phyloP scores from a whole-genome alignment of 2,888 invertebrate species.

The Linnaemya tessellans region DNA sequence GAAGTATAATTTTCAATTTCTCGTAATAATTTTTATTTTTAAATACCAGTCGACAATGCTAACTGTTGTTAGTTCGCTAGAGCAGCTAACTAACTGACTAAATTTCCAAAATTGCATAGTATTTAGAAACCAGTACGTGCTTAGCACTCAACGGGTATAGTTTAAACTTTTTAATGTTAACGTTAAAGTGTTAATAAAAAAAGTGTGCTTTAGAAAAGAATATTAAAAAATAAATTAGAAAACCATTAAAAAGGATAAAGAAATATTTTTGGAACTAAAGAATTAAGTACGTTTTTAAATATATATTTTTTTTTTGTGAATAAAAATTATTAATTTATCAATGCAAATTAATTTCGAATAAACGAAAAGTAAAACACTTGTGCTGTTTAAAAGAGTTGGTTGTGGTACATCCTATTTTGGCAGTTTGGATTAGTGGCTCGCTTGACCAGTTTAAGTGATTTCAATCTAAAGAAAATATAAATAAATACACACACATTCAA shows the following conservation, averaged over 20 bases:
- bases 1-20: conserved; percentile 45
- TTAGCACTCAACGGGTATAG: conserved; percentile 78
- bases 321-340: conserved; percentile 12
- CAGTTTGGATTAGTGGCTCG: conserved; percentile 42
- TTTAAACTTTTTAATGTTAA: conserved; percentile 26
- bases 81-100: conserved; percentile 29
- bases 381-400: conserved; percentile 26
- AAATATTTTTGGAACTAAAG: not conserved
- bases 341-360: conserved; percentile 6
- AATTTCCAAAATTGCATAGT: conserved; percentile 71
- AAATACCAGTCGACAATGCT: conserved; percentile 23
- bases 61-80: conserved; percentile 42
- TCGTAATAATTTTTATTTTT: conserved; percentile 60
- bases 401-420: conserved; percentile 3
- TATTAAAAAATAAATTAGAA: not conserved
- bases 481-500: not conserved
- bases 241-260: conserved; percentile 7
- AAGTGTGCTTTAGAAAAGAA: conserved; percentile 3
- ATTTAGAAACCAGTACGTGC: conserved; percentile 78
- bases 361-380: not conserved
- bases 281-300: conserved; percentile 1
- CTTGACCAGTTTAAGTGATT: conserved; percentile 43
- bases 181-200: not conserved
- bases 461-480: conserved; percentile 3
- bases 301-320: conserved; percentile 4